Percentiles rank a stretch among this genome's conserved stretches.
Evolutionary conservation across 2,113 vertebrate species (phyloP).

Genomic region (Poeciliopsis retropinna): DNA sequence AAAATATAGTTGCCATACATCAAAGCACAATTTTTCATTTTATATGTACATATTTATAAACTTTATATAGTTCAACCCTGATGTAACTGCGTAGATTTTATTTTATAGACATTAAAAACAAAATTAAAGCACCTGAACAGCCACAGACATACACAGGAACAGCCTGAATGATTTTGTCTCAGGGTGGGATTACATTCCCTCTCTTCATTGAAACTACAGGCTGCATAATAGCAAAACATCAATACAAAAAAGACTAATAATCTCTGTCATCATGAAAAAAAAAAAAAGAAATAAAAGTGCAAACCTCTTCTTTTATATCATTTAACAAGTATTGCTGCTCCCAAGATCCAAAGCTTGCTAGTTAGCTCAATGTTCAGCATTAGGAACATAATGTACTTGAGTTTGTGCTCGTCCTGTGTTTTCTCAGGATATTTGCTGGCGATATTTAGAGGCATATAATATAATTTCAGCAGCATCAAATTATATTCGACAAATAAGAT

Average conservation of each 20-base stretch:
- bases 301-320: slow-evolving; percentile 63
- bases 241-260: slow-evolving; percentile 39
- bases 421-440: background rate
- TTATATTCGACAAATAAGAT: background rate
- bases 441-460: background rate
- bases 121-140: slow-evolving; percentile 25
- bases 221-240: slow-evolving; percentile 30
- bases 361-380: slow-evolving; percentile 51
- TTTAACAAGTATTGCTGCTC: slow-evolving; percentile 43
- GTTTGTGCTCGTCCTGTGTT: slow-evolving; percentile 16
- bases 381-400: slow-evolving; percentile 20
- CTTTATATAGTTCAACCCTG: slow-evolving; percentile 66
- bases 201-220: slow-evolving; percentile 66
- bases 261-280: slow-evolving; percentile 46
- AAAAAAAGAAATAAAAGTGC: slow-evolving; percentile 70
- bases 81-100: slow-evolving; percentile 69
- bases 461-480: background rate
- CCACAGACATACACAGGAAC: slow-evolving; percentile 14
- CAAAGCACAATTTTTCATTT: slow-evolving; percentile 12
- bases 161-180: slow-evolving; percentile 61
- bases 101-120: slow-evolving; percentile 66
- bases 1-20: slow-evolving; percentile 36
- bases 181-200: slow-evolving; percentile 66
- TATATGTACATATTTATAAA: slow-evolving; percentile 75
- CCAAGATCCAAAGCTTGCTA: slow-evolving; percentile 41